These are phyloP conservation scores for Stegodyphus mimosarum DNA, from an alignment of 1,140 invertebrate genomes.

Conservation along the genomic window DNA sequence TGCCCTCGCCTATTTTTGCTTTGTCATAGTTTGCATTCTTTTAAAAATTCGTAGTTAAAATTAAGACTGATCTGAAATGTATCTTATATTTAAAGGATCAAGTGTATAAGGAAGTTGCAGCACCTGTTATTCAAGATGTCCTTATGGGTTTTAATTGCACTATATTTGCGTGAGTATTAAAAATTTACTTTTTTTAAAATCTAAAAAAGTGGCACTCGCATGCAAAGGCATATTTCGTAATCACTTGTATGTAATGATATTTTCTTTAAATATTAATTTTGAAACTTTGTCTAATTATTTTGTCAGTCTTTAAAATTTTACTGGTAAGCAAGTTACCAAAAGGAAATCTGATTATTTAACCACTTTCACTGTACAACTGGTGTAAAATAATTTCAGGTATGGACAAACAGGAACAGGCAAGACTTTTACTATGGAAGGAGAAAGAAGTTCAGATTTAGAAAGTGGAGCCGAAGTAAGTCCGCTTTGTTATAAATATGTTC, in stretches of 20 bases:
- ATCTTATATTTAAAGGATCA: slow-evolving; percentile 71
- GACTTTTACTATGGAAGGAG: slow-evolving; percentile 97
- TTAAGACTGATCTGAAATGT: no score
- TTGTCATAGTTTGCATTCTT: no score
- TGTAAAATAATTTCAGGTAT: slow-evolving; percentile 61
- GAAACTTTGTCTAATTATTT: no score
- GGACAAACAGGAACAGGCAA: slow-evolving; percentile 98
- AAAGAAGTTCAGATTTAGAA: slow-evolving; percentile 73
- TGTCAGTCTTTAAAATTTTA: no score
- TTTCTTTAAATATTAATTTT: no score
- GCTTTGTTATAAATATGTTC: not conserved
- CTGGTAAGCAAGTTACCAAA: no score
- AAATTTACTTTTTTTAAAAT: no score
- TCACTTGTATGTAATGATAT: no score
- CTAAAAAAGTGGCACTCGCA: no score
- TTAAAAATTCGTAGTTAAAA: no score
- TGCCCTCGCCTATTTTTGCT: no score
- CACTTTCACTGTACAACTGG: not conserved
- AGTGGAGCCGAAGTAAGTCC: slow-evolving; percentile 75
- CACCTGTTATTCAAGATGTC: slow-evolving; percentile 89
- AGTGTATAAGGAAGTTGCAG: slow-evolving; percentile 88
- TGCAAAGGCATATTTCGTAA: no score
- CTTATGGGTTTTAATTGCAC: slow-evolving; percentile 96
- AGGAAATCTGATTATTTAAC: not conserved
- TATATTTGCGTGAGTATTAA: slow-evolving; percentile 84